Evolutionary conservation across 2,888 invertebrate species (phyloP), one percentile per base, ranked within the genome.

Genomic region (Neoaliturus tenellus): DNA sequence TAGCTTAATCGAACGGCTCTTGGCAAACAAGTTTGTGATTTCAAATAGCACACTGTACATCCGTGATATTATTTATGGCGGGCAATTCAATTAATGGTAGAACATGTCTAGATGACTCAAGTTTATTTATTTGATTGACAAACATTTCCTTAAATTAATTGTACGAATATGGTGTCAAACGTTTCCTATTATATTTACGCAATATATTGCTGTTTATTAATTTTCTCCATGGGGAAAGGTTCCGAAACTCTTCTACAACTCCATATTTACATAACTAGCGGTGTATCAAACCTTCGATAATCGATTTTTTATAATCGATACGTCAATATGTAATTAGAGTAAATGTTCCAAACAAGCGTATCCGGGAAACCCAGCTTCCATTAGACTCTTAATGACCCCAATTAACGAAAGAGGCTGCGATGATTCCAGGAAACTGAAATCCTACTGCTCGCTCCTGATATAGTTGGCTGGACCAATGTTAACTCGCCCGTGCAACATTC

Each of bases 251-350:
- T 35, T 35, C 6, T 35, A 35, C 6, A 44, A 8, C 44, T 44
- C 12, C 44, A 14, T 20, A 62, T 62, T 62, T 62, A 62, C 62
- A 62, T 62, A 62, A 62, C 8, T 28, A 62, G 62, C 62, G 62
- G 62, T 28, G 14, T 31, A n/a, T 31, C 28, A 28, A 51, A 51
- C 51, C 51, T 62, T 25, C 62, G 62, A 28, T 62, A 62, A 71
- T 41, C 71, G 71, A 35, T 35, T 71, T 39, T 41, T 71, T 71
- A 71, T 71, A 71, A 71, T 39, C 71, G 73, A 75, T 75, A 35
- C 41, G 73, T 75, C 73, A 75, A 75, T 75, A 75, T 75, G 44
- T 75, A 75, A 75, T 75, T 75, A 75, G 73, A 75, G 28, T 75
- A 75, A 62, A 75, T 75, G 73, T 44, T 39, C 44, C 44, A 75